phyloP scores from a whole-genome alignment of 2,797 vertebrate species.

The Brachymystax lenok region DNA sequence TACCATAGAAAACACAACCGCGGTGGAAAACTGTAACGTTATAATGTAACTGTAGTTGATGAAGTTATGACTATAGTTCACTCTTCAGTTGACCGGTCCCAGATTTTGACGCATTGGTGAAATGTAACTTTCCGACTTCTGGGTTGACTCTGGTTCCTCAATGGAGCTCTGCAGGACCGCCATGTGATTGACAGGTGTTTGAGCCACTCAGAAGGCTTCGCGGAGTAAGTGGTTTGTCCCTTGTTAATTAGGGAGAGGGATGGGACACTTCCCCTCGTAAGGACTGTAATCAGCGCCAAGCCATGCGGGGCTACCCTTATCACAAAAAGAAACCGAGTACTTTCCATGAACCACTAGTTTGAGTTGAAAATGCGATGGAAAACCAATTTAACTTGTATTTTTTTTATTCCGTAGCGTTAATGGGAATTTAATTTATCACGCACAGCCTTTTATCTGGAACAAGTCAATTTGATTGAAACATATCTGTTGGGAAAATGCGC shows the following conservation, averaged over 20 bases:
- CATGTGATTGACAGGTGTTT: conserved; percentile 41
- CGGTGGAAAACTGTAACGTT: not conserved
- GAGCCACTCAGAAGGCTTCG: conserved; percentile 60
- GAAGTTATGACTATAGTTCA: not conserved
- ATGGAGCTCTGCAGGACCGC: conserved; percentile 41
- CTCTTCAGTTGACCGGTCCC: conserved; percentile 6
- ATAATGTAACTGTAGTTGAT: not conserved
- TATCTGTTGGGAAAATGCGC: too few species aligned
- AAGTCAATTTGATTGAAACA: too few species aligned
- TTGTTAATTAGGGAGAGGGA: conserved; percentile 65
- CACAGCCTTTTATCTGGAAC: too few species aligned
- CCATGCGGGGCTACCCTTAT: not conserved
- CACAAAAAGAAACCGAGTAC: not conserved
- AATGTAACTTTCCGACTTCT: conserved; percentile 72
- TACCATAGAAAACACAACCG: not conserved
- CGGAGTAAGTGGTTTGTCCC: conserved; percentile 17
- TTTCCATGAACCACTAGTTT: not conserved
- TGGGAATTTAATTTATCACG: too few species aligned
- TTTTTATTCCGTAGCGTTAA: too few species aligned
- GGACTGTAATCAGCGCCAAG: not conserved
- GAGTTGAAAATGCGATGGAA: not conserved
- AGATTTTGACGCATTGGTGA: conserved; percentile 34
- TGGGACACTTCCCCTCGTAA: conserved; percentile 38
- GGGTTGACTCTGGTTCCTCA: conserved; percentile 45
- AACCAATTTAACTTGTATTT: too few species aligned